These are phyloP conservation scores for Acheta domesticus DNA, from an alignment of 2,888 invertebrate species.

Conservation along the genomic window DNA sequence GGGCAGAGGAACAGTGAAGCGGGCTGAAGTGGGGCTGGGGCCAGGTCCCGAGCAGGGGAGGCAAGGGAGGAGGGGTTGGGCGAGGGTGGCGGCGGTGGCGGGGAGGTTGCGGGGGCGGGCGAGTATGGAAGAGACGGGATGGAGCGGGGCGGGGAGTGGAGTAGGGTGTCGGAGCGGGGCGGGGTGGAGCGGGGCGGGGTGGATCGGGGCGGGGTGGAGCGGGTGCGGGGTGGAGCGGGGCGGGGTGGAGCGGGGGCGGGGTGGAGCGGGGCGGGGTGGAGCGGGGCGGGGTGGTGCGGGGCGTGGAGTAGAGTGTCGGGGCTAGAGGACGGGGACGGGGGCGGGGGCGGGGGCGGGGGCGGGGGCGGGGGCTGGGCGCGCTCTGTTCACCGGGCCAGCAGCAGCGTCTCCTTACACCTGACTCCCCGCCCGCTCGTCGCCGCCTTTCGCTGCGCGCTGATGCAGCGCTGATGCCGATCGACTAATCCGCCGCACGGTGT, in stretches of 20 bases:
- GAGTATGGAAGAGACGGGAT: too few relatives aligned
- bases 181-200: not conserved
- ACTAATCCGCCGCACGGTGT: not conserved
- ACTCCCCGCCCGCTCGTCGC: not conserved
- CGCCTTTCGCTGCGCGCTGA: not conserved
- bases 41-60: not conserved
- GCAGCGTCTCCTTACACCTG: not conserved
- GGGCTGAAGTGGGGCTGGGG: not conserved
- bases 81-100: not conserved
- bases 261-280: not conserved
- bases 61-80: not conserved
- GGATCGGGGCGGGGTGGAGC: not conserved
- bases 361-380: not conserved
- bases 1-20: too few relatives aligned
- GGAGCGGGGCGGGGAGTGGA: not conserved
- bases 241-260: not conserved
- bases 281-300: not conserved
- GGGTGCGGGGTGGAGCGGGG: not conserved
- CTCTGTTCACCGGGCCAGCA: slow-evolving; percentile 1
- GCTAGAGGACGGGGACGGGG: not conserved
- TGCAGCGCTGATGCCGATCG: not conserved
- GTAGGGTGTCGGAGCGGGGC: not conserved
- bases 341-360: not conserved
- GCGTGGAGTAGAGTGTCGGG: not conserved
- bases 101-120: not conserved